Percentiles rank a stretch among this genome's conserved stretches.
Evolutionary conservation across 2,113 vertebrate species (phyloP).

Genomic region (Podarcis muralis): DNA sequence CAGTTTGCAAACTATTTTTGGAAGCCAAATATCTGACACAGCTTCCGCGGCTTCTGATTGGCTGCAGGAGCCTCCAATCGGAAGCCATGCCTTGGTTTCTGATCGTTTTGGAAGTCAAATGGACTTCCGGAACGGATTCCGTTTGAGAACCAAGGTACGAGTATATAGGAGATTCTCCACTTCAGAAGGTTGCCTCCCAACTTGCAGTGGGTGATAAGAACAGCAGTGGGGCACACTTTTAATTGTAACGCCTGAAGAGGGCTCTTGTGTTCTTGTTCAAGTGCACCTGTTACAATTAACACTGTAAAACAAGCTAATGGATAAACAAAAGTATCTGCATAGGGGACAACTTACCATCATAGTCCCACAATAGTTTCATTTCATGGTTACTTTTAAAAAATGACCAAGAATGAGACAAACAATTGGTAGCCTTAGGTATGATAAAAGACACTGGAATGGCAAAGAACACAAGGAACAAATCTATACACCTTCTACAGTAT

Average conservation of each 20-base stretch:
- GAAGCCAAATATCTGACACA: no score
- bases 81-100: no score
- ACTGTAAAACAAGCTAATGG: background rate
- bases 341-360: background rate
- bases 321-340: background rate
- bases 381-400: background rate
- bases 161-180: no score
- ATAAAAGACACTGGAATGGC: background rate
- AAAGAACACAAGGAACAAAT: slow-evolving; percentile 54
- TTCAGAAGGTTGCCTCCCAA: no score
- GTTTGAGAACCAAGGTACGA: no score
- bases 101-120: no score
- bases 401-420: background rate
- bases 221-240: no score
- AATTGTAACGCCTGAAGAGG: background rate
- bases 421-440: background rate
- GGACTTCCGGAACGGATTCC: no score
- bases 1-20: no score
- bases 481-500: slow-evolving; percentile 60
- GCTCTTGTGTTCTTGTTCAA: background rate
- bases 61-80: no score
- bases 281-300: background rate
- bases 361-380: background rate
- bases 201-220: no score
- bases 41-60: no score